Evolutionary conservation across 2,113 vertebrate genomes (phyloP).

Genomic region (Phasianus colchicus): DNA sequence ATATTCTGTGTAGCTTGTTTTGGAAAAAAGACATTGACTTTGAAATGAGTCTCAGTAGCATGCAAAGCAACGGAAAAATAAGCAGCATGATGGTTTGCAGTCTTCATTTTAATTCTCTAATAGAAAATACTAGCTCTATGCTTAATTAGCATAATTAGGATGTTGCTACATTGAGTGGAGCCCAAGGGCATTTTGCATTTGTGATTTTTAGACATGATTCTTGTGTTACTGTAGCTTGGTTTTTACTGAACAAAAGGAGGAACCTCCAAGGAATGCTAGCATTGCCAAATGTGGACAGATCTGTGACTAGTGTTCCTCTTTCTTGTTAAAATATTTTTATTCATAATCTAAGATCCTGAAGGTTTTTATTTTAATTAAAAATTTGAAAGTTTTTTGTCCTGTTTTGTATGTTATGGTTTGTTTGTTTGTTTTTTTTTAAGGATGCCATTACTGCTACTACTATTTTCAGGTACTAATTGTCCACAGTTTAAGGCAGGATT

Average conservation of each 20-base stretch:
- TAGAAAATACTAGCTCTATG: background rate
- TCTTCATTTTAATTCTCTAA: conserved; percentile 25
- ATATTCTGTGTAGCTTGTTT: background rate
- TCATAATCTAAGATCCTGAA: background rate
- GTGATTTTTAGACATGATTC: conserved; percentile 26
- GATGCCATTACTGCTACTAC: background rate
- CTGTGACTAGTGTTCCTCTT: background rate
- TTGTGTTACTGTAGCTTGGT: conserved; percentile 8
- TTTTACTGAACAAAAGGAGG: conserved; percentile 39
- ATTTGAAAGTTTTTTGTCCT: background rate
- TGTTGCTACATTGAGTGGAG: conserved; percentile 16
- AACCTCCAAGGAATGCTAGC: background rate
- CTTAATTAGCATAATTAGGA: conserved; percentile 5
- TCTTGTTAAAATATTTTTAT: background rate
- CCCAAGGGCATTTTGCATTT: conserved; percentile 5
- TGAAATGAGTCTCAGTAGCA: conserved; percentile 9
- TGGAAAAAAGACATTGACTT: conserved; percentile 25
- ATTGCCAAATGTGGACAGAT: background rate
- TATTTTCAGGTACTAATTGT: background rate
- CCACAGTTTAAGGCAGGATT: background rate
- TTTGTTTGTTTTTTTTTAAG: background rate
- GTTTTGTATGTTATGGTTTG: too few relatives aligned
- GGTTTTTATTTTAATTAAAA: background rate
- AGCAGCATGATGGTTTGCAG: background rate
- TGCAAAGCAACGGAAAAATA: conserved; percentile 16